phyloP scores from a whole-genome alignment of 2,113 vertebrate genomes.

The Cryptomyrus ogoouensis region DNA sequence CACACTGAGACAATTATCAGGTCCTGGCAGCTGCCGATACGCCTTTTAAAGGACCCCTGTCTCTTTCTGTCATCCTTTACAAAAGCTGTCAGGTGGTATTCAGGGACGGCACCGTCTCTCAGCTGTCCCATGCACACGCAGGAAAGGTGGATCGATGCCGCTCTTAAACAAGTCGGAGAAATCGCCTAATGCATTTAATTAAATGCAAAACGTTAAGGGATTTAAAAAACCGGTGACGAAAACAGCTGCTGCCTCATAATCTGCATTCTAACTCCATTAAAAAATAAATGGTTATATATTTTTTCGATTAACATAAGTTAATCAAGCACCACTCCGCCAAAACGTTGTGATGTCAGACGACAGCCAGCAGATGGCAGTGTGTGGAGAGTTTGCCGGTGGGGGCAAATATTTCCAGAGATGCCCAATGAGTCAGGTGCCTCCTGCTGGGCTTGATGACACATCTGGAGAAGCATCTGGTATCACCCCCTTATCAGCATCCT shows the following conservation, averaged over 20 bases:
- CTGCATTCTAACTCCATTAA: slow-evolving; percentile 1
- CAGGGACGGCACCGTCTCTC: not conserved
- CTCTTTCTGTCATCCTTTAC: not conserved
- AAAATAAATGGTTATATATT: slow-evolving; percentile 29
- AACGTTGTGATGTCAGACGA: not conserved
- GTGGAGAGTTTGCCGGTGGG: not conserved
- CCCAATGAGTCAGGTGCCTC: slow-evolving; percentile 39
- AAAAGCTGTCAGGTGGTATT: not conserved
- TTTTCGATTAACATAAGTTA: not conserved
- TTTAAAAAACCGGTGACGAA: not conserved
- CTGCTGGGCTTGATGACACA: slow-evolving; percentile 33
- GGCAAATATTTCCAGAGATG: slow-evolving; percentile 22
- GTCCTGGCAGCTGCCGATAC: not conserved
- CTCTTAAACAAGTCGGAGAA: not conserved
- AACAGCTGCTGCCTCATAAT: not conserved
- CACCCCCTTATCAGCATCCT: slow-evolving; percentile 18
- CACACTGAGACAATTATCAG: not conserved
- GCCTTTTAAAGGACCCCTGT: not conserved
- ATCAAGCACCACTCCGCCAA: not conserved
- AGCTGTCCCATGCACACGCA: not conserved
- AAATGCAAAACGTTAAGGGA: not conserved
- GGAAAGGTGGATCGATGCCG: not conserved
- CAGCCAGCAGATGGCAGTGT: slow-evolving; percentile 23
- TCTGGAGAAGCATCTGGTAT: slow-evolving; percentile 41
- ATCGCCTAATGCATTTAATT: not conserved